Evolutionary conservation across 2,888 invertebrate genomes (phyloP).

Genomic region (Hirtodrosophila confusa): DNA sequence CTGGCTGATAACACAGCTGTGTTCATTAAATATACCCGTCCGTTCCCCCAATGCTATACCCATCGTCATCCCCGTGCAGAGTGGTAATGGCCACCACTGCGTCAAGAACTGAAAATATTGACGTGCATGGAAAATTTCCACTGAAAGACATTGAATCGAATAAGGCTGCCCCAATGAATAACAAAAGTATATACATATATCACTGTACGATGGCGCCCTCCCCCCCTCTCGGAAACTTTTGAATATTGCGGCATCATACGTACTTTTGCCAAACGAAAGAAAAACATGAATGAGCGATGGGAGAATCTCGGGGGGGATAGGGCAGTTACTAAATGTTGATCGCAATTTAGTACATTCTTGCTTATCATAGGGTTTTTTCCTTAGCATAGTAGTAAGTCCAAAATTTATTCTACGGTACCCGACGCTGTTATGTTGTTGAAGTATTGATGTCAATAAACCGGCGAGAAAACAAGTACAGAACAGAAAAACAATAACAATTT

Average conservation of each 20-base stretch:
- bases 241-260: no score
- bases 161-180: conserved; percentile 25
- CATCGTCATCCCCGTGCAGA: conserved; percentile 19
- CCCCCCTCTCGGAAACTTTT: background rate
- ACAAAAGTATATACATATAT: conserved; percentile 7
- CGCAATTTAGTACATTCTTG: background rate
- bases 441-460: conserved; percentile 17
- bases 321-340: no score
- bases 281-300: no score
- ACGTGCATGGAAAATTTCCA: conserved; percentile 66
- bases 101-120: conserved; percentile 32
- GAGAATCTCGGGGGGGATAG: no score
- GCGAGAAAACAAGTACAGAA: conserved; percentile 6
- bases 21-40: conserved; percentile 26
- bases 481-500: conserved; percentile 3
- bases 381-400: conserved; percentile 6
- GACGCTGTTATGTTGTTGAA: background rate
- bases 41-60: background rate
- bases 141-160: conserved; percentile 54
- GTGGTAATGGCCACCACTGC: conserved; percentile 18
- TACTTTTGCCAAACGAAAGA: no score
- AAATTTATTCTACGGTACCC: background rate
- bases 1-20: background rate
- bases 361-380: conserved; percentile 29
- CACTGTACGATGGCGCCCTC: conserved; percentile 13